Evolutionary conservation across 2,888 invertebrate species (phyloP).

Genomic region (Muscina levida): DNA sequence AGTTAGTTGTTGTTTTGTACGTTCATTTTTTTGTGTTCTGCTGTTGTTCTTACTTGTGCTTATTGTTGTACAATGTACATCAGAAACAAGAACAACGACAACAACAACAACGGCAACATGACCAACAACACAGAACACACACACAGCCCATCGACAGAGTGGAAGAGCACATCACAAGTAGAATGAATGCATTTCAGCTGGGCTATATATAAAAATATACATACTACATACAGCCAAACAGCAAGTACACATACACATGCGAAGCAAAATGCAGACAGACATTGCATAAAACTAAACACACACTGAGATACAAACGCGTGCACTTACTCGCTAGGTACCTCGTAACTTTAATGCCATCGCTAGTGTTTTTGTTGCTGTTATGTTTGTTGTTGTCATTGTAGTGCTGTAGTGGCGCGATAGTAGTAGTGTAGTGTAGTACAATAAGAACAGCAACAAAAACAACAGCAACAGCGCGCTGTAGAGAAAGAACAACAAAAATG

Average conservation of each 20-base stretch:
- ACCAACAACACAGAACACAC: conserved; percentile 26
- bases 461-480: conserved; percentile 5
- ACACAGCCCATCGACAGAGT: not conserved
- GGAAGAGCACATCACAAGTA: conserved; percentile 55
- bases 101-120: conserved; percentile 23
- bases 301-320: not conserved
- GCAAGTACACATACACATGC: conserved; percentile 14
- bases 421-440: conserved; percentile 16
- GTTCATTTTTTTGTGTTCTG: conserved; percentile 26
- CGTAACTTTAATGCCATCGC: conserved; percentile 62
- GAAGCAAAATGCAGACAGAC: conserved; percentile 17
- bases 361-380: conserved; percentile 37
- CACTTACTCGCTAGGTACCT: conserved; percentile 6
- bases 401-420: conserved; percentile 6
- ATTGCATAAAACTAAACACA: conserved; percentile 6
- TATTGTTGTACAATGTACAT: conserved; percentile 54
- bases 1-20: too few species aligned
- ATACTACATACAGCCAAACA: conserved; percentile 24
- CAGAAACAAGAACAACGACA: conserved; percentile 32
- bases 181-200: conserved; percentile 67
- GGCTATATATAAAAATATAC: conserved; percentile 42
- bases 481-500: conserved; percentile 22
- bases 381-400: too few species aligned
- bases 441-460: conserved; percentile 32
- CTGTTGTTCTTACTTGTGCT: conserved; percentile 58